phyloP scores from a whole-genome alignment of 2,888 invertebrate species.

The Anthophora plumipes region DNA sequence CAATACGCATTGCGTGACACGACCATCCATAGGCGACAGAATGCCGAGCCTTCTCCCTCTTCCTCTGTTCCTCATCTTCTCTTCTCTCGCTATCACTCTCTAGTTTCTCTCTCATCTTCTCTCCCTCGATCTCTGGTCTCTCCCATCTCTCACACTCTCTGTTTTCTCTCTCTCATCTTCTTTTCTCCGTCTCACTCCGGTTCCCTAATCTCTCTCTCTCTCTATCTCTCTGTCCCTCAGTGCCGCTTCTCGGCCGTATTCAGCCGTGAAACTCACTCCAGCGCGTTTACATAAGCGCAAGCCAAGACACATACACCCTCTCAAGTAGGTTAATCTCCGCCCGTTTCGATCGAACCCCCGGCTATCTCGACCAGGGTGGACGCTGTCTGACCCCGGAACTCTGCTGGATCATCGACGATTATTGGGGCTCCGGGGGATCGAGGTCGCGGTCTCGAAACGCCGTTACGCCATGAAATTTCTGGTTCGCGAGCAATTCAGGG shows the following conservation, averaged over 20 bases:
- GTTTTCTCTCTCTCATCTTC: not conserved
- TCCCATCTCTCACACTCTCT: not conserved
- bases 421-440: conserved; percentile 30
- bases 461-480: not conserved
- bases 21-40: conserved; percentile 74
- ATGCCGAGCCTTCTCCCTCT: conserved; percentile 64
- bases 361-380: conserved; percentile 37
- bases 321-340: conserved; percentile 59
- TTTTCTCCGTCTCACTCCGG: conserved; percentile 54
- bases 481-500: not conserved
- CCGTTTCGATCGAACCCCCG: conserved; percentile 51
- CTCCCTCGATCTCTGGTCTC: not conserved
- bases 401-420: conserved; percentile 45
- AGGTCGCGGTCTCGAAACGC: conserved; percentile 18
- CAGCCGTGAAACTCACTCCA: conserved; percentile 74
- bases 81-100: not conserved
- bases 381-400: conserved; percentile 50
- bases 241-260: conserved; percentile 73
- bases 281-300: conserved; percentile 53
- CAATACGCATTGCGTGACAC: conserved; percentile 77
- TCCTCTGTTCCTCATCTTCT: too few species aligned
- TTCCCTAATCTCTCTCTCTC: not conserved
- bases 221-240: not conserved
- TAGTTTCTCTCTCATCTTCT: not conserved
- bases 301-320: conserved; percentile 39